phyloP scores from a whole-genome alignment of 1,140 invertebrate genomes.

The Gryllus bimaculatus region DNA sequence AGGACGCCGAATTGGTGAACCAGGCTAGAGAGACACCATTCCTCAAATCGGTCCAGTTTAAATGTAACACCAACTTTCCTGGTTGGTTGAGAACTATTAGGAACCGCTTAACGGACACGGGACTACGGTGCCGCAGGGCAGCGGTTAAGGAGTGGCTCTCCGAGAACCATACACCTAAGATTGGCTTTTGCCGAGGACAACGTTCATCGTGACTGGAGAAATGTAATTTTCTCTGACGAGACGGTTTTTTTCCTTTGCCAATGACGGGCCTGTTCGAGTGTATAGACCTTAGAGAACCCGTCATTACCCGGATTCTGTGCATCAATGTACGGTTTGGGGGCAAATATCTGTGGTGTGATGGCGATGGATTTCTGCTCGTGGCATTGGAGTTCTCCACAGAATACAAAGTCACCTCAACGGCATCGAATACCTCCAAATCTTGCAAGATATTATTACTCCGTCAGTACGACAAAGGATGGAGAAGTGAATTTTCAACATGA shows the following conservation, averaged over 20 bases:
- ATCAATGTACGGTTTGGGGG: background rate
- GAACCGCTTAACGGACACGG: background rate
- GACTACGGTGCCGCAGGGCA: background rate
- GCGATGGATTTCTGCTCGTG: background rate
- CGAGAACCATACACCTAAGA: background rate
- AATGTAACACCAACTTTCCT: too few species aligned
- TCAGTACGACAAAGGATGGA: background rate
- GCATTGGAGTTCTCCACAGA: background rate
- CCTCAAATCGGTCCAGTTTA: too few species aligned
- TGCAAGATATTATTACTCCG: background rate
- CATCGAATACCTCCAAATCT: background rate
- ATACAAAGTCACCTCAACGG: background rate
- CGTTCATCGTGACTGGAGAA: background rate
- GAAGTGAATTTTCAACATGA: background rate
- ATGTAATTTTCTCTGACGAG: background rate
- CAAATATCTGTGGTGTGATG: background rate
- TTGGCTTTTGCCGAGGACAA: background rate
- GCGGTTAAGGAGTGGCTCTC: background rate
- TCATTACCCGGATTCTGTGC: background rate
- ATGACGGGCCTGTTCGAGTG: background rate
- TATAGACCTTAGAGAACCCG: background rate
- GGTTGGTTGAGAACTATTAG: too few species aligned
- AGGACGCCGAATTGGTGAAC: too few species aligned
- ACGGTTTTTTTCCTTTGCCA: background rate
- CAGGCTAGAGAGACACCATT: too few species aligned